phyloP scores from a whole-genome alignment of 2,797 vertebrate species.

The Holocentrus rufus region DNA sequence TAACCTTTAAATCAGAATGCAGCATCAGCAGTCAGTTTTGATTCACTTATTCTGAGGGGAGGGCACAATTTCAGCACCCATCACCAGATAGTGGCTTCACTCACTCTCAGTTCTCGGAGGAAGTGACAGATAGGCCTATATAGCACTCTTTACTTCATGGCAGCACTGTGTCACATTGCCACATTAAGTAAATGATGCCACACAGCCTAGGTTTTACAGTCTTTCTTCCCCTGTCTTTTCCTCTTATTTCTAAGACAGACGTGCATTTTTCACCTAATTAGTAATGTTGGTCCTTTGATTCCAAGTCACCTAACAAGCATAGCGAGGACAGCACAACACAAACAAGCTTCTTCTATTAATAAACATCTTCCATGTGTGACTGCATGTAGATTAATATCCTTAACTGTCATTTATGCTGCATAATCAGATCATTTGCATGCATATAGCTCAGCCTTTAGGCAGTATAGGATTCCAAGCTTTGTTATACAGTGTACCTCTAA shows the following conservation, averaged over 20 bases:
- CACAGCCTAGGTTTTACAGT: too few relatives aligned
- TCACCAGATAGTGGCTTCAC: conserved; percentile 8
- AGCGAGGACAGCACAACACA: not conserved
- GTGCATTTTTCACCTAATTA: conserved; percentile 7
- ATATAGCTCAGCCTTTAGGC: too few relatives aligned
- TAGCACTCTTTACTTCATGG: not conserved
- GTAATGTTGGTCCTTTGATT: not conserved
- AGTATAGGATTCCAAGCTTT: too few relatives aligned
- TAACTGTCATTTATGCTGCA: not conserved
- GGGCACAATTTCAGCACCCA: conserved; percentile 19
- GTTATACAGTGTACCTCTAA: too few relatives aligned
- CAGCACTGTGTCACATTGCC: not conserved
- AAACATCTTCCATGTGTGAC: not conserved
- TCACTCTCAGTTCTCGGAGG: conserved; percentile 1
- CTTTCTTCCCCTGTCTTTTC: not conserved
- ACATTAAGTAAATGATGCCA: not conserved
- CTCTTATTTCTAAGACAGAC: not conserved
- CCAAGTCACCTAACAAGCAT: not conserved
- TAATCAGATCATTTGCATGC: too few relatives aligned
- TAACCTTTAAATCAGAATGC: conserved; percentile 57
- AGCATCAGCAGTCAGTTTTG: conserved; percentile 36
- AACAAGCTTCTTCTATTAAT: conserved; percentile 4
- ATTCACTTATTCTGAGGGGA: conserved; percentile 4
- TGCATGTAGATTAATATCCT: not conserved
- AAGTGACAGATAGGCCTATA: not conserved